A percentile compares a stretch with the other conserved stretches of the same genome.
phyloP scores from a whole-genome alignment of 2,113 vertebrate genomes.

The Hemibagrus wyckioides region DNA sequence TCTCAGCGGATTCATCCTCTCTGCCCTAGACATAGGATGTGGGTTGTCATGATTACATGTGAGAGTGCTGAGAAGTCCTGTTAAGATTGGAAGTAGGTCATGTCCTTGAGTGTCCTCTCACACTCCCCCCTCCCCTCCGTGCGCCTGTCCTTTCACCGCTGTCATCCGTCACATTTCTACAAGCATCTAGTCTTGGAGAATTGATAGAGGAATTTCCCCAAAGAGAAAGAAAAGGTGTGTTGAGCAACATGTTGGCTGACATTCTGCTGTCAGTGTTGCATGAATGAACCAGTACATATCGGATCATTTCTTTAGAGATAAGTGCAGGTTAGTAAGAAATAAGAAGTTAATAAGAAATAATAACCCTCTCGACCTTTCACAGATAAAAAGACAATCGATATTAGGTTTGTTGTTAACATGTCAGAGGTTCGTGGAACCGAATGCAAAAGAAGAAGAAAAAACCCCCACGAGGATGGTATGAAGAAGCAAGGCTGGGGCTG shows the following conservation, averaged over 20 bases:
- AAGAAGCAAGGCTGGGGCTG: not conserved
- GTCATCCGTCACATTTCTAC: not conserved
- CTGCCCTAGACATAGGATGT: constrained; percentile 6
- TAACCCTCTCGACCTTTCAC: not conserved
- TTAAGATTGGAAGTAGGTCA: constrained; percentile 27
- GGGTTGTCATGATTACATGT: not conserved
- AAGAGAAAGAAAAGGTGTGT: not conserved
- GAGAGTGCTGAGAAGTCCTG: not conserved
- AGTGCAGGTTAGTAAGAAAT: too few species aligned
- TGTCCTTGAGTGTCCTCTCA: constrained; percentile 42
- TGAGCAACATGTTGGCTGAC: not conserved
- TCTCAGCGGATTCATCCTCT: too few species aligned
- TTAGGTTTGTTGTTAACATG: not conserved
- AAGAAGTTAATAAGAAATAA: not conserved
- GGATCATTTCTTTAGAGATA: not conserved
- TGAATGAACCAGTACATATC: not conserved
- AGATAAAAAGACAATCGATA: not conserved
- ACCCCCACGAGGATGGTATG: not conserved
- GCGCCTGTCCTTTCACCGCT: not conserved
- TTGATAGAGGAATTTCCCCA: not conserved
- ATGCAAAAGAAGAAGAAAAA: not conserved
- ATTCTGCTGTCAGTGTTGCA: not conserved
- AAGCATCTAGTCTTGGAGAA: not conserved
- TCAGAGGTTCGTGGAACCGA: not conserved
- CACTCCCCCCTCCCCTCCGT: not conserved